A percentile compares a stretch with the other conserved stretches of the same genome.
These are phyloP conservation scores for Parelbella ahira DNA, from an alignment of 2,888 invertebrate genomes.

Conservation along the genomic window DNA sequence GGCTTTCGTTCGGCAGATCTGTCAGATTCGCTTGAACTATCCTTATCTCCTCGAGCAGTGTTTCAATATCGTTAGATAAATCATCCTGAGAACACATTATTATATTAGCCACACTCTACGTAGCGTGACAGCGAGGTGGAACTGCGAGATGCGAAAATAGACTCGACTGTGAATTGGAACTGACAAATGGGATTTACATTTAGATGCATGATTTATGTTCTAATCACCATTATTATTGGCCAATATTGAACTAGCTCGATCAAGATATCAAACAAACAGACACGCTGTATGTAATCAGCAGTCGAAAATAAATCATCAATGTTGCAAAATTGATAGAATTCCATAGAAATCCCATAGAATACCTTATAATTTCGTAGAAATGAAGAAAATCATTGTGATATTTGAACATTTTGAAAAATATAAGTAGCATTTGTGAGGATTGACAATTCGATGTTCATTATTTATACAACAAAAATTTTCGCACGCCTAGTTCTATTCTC, in stretches of 20 bases:
- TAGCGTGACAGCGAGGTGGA: slow-evolving; percentile 25
- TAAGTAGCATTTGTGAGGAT: background rate
- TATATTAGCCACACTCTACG: slow-evolving; percentile 52
- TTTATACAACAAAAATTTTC: slow-evolving; percentile 1
- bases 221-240: background rate
- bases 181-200: slow-evolving; percentile 5
- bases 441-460: slow-evolving; percentile 14
- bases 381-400: no score
- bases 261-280: no score
- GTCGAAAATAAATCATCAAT: no score
- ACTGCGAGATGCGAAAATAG: slow-evolving; percentile 26
- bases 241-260: no score
- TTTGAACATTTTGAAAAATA: no score
- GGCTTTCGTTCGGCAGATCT: slow-evolving; percentile 85
- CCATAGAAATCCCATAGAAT: no score
- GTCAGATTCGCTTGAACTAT: slow-evolving; percentile 84
- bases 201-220: background rate
- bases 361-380: no score
- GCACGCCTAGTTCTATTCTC: slow-evolving; percentile 1
- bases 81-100: slow-evolving; percentile 81
- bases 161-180: slow-evolving; percentile 6
- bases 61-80: slow-evolving; percentile 84
- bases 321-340: no score
- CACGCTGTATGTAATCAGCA: no score
- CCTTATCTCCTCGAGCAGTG: slow-evolving; percentile 84